A percentile compares a stretch with the other conserved stretches of the same genome.
These are phyloP conservation scores for Prorops nasuta DNA, from an alignment of 1,140 invertebrate species.

Conservation along the genomic window DNA sequence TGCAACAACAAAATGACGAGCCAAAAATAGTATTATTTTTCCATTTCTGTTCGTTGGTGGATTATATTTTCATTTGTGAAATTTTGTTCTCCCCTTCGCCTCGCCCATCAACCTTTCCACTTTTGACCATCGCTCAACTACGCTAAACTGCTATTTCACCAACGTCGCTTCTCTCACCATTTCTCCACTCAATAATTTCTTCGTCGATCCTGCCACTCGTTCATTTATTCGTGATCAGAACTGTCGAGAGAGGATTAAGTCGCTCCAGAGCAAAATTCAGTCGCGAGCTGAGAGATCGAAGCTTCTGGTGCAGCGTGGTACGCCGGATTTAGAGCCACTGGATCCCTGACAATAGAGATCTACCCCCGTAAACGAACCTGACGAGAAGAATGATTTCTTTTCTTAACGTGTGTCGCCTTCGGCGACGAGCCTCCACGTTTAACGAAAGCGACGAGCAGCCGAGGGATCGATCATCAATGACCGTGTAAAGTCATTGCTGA, in stretches of 20 bases:
- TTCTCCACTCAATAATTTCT: constrained; percentile 11
- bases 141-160: constrained; percentile 1
- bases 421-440: too few species aligned
- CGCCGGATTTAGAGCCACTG: constrained; percentile 72
- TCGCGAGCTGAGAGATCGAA: constrained; percentile 85
- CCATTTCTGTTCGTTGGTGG: not conserved
- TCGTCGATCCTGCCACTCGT: constrained; percentile 25
- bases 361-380: constrained; percentile 13
- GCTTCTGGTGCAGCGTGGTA: constrained; percentile 79
- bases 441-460: too few species aligned
- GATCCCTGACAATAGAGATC: constrained; percentile 55
- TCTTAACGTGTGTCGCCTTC: too few species aligned
- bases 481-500: too few species aligned
- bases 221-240: constrained; percentile 37
- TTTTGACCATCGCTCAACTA: not conserved
- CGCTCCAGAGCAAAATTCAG: constrained; percentile 83
- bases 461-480: too few species aligned
- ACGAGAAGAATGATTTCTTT: too few species aligned
- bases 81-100: constrained; percentile 37
- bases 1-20: constrained; percentile 1
- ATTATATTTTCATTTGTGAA: constrained; percentile 14
- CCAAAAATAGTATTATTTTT: not conserved
- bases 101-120: not conserved
- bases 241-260: constrained; percentile 80
- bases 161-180: constrained; percentile 17